A percentile compares a stretch with the other conserved stretches of the same genome.
These are phyloP conservation scores for Conus betulinus DNA, from an alignment of 1,140 invertebrate genomes.

Conservation along the genomic window DNA sequence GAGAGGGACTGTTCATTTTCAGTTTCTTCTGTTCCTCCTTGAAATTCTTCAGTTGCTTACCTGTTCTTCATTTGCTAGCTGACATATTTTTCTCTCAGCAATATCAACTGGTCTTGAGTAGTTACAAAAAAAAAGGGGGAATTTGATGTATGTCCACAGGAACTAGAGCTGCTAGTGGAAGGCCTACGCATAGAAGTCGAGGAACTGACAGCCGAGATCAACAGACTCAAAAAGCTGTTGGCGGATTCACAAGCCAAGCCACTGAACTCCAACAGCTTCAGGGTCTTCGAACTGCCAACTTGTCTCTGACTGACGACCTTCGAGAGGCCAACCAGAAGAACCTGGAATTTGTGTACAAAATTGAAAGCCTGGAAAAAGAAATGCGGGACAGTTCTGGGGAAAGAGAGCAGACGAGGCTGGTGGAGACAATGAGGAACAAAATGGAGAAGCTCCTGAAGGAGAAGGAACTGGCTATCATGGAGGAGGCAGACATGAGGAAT, in stretches of 20 bases:
- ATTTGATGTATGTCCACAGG: constrained; percentile 11
- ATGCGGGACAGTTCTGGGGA: constrained; percentile 40
- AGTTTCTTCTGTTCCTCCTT: too few species aligned
- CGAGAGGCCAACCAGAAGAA: constrained; percentile 55
- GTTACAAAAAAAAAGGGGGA: neutral
- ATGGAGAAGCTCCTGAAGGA: constrained; percentile 44
- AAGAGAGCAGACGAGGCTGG: constrained; percentile 35
- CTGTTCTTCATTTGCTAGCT: too few species aligned
- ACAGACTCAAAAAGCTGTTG: constrained; percentile 3
- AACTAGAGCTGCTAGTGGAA: constrained; percentile 23
- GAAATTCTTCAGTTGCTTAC: too few species aligned
- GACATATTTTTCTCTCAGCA: too few species aligned
- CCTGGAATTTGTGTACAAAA: constrained; percentile 50
- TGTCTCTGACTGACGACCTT: constrained; percentile 45
- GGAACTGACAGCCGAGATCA: constrained; percentile 39
- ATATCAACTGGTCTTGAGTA: too few species aligned
- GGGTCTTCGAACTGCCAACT: constrained; percentile 29
- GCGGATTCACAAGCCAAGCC: neutral
- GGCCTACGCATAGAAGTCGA: constrained; percentile 44
- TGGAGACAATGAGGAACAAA: constrained; percentile 46
- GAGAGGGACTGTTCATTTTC: too few species aligned
- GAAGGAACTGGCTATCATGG: constrained; percentile 25
- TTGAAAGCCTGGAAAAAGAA: constrained; percentile 53
- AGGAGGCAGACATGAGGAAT: neutral
- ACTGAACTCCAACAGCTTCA: constrained; percentile 28